phyloP scores from a whole-genome alignment of 2,888 invertebrate genomes.

The Achlya flavicornis region DNA sequence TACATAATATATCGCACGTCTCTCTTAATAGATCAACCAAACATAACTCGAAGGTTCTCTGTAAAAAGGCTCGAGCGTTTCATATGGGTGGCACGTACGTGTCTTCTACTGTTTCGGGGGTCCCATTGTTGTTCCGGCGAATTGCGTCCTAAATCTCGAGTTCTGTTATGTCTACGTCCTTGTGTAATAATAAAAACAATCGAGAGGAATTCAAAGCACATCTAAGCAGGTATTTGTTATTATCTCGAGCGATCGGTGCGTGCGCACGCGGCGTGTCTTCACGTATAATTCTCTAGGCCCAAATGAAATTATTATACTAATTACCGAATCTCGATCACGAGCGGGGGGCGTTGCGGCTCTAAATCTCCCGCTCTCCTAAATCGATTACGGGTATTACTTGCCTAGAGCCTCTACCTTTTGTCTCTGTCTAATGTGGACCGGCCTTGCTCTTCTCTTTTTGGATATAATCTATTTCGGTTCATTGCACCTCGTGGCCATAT shows the following conservation, averaged over 20 bases:
- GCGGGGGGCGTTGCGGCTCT: conserved; percentile 69
- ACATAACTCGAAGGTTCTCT: conserved; percentile 54
- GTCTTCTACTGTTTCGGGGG: conserved; percentile 50
- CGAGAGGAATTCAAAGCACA: conserved; percentile 38
- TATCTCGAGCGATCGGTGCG: conserved; percentile 35
- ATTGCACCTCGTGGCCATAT: conserved; percentile 67
- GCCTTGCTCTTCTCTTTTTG: conserved; percentile 72
- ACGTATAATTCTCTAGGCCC: conserved; percentile 62
- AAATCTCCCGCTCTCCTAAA: conserved; percentile 75
- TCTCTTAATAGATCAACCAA: conserved; percentile 41
- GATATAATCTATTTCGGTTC: conserved; percentile 73
- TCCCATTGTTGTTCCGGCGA: conserved; percentile 54
- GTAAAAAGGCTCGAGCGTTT: conserved; percentile 52
- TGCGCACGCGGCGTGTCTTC: conserved; percentile 56
- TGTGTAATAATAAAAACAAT: conserved; percentile 40
- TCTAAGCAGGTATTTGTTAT: conserved; percentile 28
- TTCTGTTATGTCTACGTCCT: conserved; percentile 60
- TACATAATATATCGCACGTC: conserved; percentile 40
- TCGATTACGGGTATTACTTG: conserved; percentile 76
- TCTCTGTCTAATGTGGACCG: conserved; percentile 77
- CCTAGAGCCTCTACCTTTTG: conserved; percentile 70
- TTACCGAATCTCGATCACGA: conserved; percentile 75
- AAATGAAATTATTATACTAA: conserved; percentile 80
- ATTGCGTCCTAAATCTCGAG: conserved; percentile 51
- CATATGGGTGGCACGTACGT: conserved; percentile 46